Evolutionary conservation across 1,140 invertebrate genomes (phyloP).

Genomic region (Dendroctonus ponderosae): DNA sequence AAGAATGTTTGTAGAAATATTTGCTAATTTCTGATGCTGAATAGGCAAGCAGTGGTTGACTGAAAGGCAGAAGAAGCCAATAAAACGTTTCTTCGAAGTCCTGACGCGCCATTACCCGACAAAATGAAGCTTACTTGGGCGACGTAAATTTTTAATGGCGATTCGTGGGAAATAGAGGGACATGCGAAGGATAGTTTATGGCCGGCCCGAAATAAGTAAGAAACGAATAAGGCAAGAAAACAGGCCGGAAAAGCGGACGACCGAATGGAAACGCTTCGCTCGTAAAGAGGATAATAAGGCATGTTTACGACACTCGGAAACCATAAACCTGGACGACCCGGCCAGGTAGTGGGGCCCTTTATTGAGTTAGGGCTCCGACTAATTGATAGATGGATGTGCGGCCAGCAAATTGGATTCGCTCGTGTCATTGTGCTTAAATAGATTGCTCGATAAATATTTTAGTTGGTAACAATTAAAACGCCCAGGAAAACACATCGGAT

Average conservation of each 20-base stretch:
- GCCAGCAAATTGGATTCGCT: constrained; percentile 13
- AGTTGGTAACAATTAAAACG: neutral
- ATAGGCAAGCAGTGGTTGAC: too few relatives aligned
- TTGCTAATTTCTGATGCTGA: too few relatives aligned
- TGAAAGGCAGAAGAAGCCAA: neutral
- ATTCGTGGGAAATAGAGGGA: constrained; percentile 14
- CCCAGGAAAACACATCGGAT: too few relatives aligned
- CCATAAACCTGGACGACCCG: constrained; percentile 19
- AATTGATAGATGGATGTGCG: constrained; percentile 29
- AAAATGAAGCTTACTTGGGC: constrained; percentile 17
- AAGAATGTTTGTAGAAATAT: too few relatives aligned
- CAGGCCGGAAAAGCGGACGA: constrained; percentile 24
- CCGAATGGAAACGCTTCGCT: constrained; percentile 28
- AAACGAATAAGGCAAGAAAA: constrained; percentile 33
- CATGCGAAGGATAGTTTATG: constrained; percentile 37
- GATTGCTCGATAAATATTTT: constrained; percentile 8
- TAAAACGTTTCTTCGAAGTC: neutral
- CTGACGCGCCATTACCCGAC: neutral
- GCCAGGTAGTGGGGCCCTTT: constrained; percentile 24
- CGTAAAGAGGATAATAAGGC: constrained; percentile 46
- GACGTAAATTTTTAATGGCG: constrained; percentile 31
- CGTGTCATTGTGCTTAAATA: constrained; percentile 8
- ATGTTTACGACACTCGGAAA: constrained; percentile 45
- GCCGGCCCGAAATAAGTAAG: constrained; percentile 35
- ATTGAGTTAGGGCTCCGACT: constrained; percentile 23